A percentile compares a stretch with the other conserved stretches of the same genome.
These are phyloP conservation scores for Ptychadena robeensis DNA, from an alignment of 2,797 vertebrate species.

Conservation along the genomic window DNA sequence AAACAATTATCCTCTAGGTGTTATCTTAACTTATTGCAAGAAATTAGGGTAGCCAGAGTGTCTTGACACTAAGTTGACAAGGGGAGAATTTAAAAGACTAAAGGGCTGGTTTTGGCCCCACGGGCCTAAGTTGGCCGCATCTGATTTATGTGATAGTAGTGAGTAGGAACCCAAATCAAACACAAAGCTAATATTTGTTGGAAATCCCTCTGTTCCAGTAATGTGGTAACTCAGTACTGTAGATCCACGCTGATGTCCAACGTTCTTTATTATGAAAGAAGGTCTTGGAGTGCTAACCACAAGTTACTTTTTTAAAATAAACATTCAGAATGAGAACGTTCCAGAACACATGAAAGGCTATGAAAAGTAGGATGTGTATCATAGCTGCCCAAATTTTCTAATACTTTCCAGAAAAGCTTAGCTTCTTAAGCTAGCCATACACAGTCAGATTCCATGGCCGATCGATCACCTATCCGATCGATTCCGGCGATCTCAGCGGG, in stretches of 20 bases:
- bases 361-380: not conserved
- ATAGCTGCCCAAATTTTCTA: not conserved
- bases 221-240: not conserved
- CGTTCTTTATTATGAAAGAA: not conserved
- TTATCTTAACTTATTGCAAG: too few relatives aligned
- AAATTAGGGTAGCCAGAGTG: too few relatives aligned
- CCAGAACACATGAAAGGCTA: not conserved
- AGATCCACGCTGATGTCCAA: not conserved
- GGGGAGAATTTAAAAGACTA: too few relatives aligned
- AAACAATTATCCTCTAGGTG: too few relatives aligned
- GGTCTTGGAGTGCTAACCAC: not conserved
- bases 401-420: not conserved
- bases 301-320: not conserved
- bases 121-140: too few relatives aligned
- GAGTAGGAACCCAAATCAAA: not conserved
- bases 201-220: not conserved
- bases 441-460: too few relatives aligned
- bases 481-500: too few relatives aligned
- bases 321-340: not conserved
- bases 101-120: too few relatives aligned
- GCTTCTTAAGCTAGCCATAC: too few relatives aligned
- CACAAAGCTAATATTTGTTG: not conserved
- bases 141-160: not conserved
- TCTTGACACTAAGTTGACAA: too few relatives aligned
- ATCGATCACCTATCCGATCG: too few relatives aligned